Evolutionary conservation across 2,797 vertebrate genomes (phyloP).

Genomic region (Bradypodion ventrale): DNA sequence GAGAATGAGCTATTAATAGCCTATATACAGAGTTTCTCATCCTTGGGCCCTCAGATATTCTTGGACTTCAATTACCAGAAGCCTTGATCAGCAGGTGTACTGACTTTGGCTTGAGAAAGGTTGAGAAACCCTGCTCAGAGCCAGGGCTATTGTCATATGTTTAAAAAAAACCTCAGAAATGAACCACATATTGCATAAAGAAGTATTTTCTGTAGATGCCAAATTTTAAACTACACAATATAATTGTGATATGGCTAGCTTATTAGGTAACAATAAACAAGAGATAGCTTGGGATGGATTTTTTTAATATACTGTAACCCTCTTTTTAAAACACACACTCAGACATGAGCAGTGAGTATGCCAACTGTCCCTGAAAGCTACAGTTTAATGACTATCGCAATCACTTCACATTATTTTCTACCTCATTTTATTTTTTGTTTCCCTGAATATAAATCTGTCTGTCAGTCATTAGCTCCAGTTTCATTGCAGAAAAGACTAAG

Average conservation of each 20-base stretch:
- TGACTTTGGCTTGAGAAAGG: too few species aligned
- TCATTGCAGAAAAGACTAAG: constrained; percentile 3
- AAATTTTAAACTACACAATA: background rate
- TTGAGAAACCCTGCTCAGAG: background rate
- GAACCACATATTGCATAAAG: background rate
- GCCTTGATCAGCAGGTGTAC: too few species aligned
- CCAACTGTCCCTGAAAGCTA: constrained; percentile 8
- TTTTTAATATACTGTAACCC: background rate
- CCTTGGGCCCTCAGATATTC: too few species aligned
- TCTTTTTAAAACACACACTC: background rate
- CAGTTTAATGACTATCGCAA: constrained; percentile 4
- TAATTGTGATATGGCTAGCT: background rate
- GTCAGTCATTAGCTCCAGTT: constrained; percentile 8
- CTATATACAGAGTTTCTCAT: too few species aligned
- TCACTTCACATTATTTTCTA: constrained; percentile 26
- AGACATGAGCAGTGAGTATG: background rate
- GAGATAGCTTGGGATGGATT: background rate
- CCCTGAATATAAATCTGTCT: constrained; percentile 18
- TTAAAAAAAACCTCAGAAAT: background rate
- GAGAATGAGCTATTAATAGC: background rate
- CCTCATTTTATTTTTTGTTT: constrained; percentile 13
- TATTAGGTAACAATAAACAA: background rate
- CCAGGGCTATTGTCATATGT: background rate
- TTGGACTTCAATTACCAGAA: too few species aligned
- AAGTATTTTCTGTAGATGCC: background rate